Conservation (phyloP, 2,888 invertebrate species). For the Drosophila fungiperda region DNA sequence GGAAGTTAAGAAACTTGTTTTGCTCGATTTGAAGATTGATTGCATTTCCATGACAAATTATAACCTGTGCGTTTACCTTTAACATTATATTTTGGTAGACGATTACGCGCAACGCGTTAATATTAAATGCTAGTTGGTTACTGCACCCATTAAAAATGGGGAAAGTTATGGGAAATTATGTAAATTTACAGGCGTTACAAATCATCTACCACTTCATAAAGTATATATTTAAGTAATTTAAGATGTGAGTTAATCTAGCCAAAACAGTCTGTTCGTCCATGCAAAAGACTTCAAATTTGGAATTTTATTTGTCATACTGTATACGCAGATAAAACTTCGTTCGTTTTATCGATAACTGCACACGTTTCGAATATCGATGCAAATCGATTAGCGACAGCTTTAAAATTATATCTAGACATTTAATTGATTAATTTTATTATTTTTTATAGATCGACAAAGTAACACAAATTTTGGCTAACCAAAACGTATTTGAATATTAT, state of each 20-base stretch:
- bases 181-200: no score
- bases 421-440: background rate
- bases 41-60: constrained; percentile 33
- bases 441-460: background rate
- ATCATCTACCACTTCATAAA: background rate
- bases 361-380: background rate
- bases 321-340: background rate
- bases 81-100: background rate
- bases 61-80: background rate
- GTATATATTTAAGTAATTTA: background rate
- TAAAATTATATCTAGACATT: background rate
- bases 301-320: background rate
- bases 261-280: background rate
- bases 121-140: background rate
- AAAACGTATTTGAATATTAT: background rate
- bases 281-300: background rate
- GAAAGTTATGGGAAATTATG: background rate
- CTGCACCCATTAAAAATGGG: background rate
- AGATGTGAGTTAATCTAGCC: background rate
- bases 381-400: background rate
- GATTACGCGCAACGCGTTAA: background rate
- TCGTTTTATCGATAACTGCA: no score
- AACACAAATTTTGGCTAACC: background rate
- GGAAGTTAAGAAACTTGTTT: constrained; percentile 17
- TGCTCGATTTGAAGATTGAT: constrained; percentile 54